Evolutionary conservation across 2,797 vertebrate species (phyloP), one percentile per base, ranked within the genome.

Genomic region (Lerista edwardsae): DNA sequence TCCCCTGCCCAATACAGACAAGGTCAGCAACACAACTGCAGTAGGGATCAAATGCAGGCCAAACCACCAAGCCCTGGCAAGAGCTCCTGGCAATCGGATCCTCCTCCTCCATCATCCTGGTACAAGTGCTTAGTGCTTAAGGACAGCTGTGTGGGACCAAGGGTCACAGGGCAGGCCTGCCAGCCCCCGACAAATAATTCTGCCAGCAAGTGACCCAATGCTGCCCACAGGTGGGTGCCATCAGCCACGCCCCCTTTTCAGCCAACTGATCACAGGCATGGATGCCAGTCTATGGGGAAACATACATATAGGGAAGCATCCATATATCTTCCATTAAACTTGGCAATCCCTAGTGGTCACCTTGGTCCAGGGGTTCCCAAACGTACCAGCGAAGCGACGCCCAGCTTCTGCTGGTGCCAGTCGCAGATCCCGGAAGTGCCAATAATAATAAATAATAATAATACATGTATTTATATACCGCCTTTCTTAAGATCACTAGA

Each of bases 241-340:
- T 8, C 80, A 88, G 69, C 75, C 29, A 67, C 84, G 9, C 2
- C 31, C 77, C 65, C 72, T 59, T 84, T 82, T 84, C 71, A 62
- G 76, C 14, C 57, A 6, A 1, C 0, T 57, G 69, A 19, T 39
- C 8, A 36, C 27, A 2, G 31, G 31, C 34, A 12, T 25, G 4
- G 8, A 19, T 57, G 27, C 27, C 55, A 61, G 36, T 11, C 68
- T 61, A 44, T 2, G 57, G 47, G 67, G 3, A 15, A 71, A 59
- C 25, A 36, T 44, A 44, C 4, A 44, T 44, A 44, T 44, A 44
- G n/a, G n/a, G n/a, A n/a, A n/a, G 41, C 41, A 44, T 44, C 41
- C 9, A 9, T 44, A 9, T 44, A 44, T 44, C 4, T 44, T 44
- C 41, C 4, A 9, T 44, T 44, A 44, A 44, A 44, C 9, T 9